Conservation (phyloP, 1,140 invertebrate species). For the Physella acuta region DNA sequence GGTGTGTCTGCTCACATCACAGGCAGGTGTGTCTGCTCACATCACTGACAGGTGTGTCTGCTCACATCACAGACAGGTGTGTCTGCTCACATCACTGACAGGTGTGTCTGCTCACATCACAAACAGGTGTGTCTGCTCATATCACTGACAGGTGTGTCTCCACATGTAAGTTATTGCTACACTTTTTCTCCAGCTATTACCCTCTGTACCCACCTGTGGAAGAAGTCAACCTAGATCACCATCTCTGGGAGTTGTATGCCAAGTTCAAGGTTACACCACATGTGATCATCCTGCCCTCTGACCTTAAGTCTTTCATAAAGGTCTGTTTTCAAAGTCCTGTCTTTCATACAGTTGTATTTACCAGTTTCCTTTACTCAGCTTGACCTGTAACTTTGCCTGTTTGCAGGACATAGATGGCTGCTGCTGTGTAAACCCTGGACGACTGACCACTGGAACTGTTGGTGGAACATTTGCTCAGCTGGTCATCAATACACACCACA, state of each 20-base stretch:
- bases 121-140: too few species aligned
- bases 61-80: too few species aligned
- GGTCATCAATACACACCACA: slow-evolving; percentile 23
- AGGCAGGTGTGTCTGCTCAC: too few species aligned
- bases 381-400: too few species aligned
- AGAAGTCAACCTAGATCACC: slow-evolving; percentile 71
- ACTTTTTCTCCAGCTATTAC: slow-evolving; percentile 66
- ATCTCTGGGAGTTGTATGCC: slow-evolving; percentile 65
- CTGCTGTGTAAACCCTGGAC: slow-evolving; percentile 82
- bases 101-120: too few species aligned
- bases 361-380: too few species aligned
- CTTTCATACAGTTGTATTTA: background rate
- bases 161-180: background rate
- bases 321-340: slow-evolving; percentile 57
- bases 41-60: too few species aligned
- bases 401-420: slow-evolving; percentile 72
- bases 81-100: too few species aligned
- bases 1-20: too few species aligned
- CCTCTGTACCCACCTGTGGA: slow-evolving; percentile 76
- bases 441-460: slow-evolving; percentile 68
- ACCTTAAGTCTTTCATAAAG: slow-evolving; percentile 80
- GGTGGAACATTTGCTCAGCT: slow-evolving; percentile 67
- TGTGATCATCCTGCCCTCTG: slow-evolving; percentile 80
- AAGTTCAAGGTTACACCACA: slow-evolving; percentile 71
- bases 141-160: too few species aligned